A percentile compares a stretch with the other conserved stretches of the same genome.
phyloP scores from a whole-genome alignment of 2,888 invertebrate species.

The Leptura quadrifasciata region DNA sequence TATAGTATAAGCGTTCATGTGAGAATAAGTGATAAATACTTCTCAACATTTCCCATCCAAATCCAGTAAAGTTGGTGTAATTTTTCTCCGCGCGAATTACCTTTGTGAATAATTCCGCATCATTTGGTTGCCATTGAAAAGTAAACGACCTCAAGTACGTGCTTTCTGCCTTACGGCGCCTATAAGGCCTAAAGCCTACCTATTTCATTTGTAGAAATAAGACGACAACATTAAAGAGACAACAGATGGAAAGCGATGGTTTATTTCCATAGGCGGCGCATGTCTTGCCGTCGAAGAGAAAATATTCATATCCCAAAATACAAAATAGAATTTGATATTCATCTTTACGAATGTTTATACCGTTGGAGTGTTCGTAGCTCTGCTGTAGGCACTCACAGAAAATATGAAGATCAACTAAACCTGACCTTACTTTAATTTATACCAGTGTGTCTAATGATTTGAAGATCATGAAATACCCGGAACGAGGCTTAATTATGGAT shows the following conservation, averaged over 20 bases:
- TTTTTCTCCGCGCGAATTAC: conserved; percentile 38
- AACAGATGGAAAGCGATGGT: conserved; percentile 33
- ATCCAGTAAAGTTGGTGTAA: conserved; percentile 29
- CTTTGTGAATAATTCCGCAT: conserved; percentile 47
- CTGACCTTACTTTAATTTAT: too few relatives aligned
- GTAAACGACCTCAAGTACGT: conserved; percentile 50
- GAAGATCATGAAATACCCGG: too few relatives aligned
- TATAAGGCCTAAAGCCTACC: conserved; percentile 46
- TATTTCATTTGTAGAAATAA: conserved; percentile 47
- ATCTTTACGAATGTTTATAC: too few relatives aligned
- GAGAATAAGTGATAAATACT: conserved; percentile 22
- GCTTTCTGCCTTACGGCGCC: conserved; percentile 44
- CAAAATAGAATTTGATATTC: too few relatives aligned
- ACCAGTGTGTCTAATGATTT: too few relatives aligned
- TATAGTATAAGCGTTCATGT: neutral
- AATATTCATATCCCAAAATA: too few relatives aligned
- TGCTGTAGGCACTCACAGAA: too few relatives aligned
- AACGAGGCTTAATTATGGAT: too few relatives aligned
- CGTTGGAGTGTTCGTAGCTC: too few relatives aligned
- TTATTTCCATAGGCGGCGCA: conserved; percentile 23
- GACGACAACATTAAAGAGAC: conserved; percentile 48
- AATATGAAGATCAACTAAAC: too few relatives aligned
- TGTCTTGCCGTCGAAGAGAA: neutral
- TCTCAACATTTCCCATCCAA: conserved; percentile 27
- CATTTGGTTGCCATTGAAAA: conserved; percentile 47